Base-by-base conservation (phyloP, 1,140 invertebrate genomes). In the Harlomillsia oculata region DNA sequence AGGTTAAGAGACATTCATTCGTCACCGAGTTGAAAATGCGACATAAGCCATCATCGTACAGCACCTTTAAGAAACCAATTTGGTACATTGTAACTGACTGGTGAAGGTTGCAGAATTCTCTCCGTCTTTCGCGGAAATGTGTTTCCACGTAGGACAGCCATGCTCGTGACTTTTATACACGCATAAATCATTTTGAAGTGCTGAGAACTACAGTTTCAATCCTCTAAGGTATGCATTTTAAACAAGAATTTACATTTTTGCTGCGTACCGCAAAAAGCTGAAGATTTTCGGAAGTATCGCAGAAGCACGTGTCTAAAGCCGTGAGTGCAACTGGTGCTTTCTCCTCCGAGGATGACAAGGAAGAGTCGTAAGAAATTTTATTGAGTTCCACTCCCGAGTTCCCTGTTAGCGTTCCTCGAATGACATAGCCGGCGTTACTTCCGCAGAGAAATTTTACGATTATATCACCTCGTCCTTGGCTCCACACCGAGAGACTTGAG, bases 371-470 rank as follows among this genome's bases (percentile, higher is more conserved):
- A 44, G 28, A 26, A 53, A 16, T 44, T 43, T 44, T 53, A n/a
- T 9, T 53, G 36, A 6, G 44, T 21, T 43, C 28, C 28, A 8
- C n/a, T n/a, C n/a, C n/a, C n/a, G 11, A 23, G 26, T 53, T 50
- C 16, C 28, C 37, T 18, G 37, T 20, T 20, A 58, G 23, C 16
- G 43, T 36, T 18, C 49, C 56, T 18, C 43, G 52, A 5, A 25
- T 50, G 11, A 59, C 39, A 23, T 45, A 59, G 3, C 56, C 56
- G 9, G 44, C 43, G 48, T 53, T 53, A 4, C 49, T 59, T 21
- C 56, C 56, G 37, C 52, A 18, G 9, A 37, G 20, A 32, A 59
- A 53, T 14, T 50, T 26, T 3, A 16, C n/a, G 28, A 14, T 9
- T n/a, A n/a, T n/a, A n/a, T n/a, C n/a, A n/a, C n/a, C n/a, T n/a